Evolutionary conservation across 2,113 vertebrate species (phyloP), one percentile per base, ranked within the genome.

Genomic region (Sebastes fasciatus): DNA sequence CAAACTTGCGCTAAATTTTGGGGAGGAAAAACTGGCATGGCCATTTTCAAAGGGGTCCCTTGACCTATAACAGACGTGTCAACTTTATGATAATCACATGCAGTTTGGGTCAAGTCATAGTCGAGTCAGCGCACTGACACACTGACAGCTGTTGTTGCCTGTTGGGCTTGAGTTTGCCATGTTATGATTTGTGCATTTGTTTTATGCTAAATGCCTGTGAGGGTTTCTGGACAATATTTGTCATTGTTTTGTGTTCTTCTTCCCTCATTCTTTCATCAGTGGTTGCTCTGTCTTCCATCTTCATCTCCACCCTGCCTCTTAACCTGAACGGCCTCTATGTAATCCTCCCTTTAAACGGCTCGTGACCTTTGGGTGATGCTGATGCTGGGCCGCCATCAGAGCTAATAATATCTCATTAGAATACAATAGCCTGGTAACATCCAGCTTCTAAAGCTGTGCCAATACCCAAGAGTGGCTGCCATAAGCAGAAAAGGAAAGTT

Each of bases 381-480:
- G 74, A 81, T 74, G 73, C 83, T 79, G 74, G 63, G 75, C 62
- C 9, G 19, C 87, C 77, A 86, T 80, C 58, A 87, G 11, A 86
- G 69, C 61, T 77, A 90, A 91, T 92, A 89, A 86, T 69, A 79
- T 91, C 68, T 83, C 63, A 83, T 93, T 89, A 84, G 62, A 79
- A 77, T 82, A 85, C 75, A 86, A 85, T 55, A 58, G 76, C 71
- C 51, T 58, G 73, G 83, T 65, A 26, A 86, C 78, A 77, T 54
- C 57, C 52, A 71, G 57, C 65, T 34, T 46, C 57, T 66, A 48
- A 62, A 63, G 71, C 79, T 58, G 26, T 82, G 74, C 60, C 77
- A 87, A 45, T 76, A 62, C 69, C 69, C 55, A 77, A 42, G 26
- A 51, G 78, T 46, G 43, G 17, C 70, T 84, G 76, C 70, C 49